Evolutionary conservation across 2,113 vertebrate species (phyloP).

Genomic region (Monopterus albus): DNA sequence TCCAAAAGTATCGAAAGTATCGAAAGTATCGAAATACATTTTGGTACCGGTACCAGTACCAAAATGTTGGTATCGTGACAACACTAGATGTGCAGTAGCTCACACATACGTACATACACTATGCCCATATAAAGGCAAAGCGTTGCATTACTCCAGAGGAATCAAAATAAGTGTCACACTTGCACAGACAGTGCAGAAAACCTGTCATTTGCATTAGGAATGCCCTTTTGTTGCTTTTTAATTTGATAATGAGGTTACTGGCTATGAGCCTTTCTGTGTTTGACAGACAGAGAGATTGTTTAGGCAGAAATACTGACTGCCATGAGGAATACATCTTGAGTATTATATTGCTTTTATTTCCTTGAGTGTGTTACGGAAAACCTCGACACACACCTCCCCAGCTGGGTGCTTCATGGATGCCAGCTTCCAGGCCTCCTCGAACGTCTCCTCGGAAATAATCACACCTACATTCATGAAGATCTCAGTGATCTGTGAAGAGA

Average conservation of each 20-base stretch:
- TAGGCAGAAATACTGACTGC: not conserved
- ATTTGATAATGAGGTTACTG: not conserved
- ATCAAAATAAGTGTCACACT: not conserved
- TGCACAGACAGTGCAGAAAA: not conserved
- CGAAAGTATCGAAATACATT: no score
- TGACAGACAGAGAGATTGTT: not conserved
- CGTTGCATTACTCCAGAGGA: not conserved
- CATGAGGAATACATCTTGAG: fast-evolving
- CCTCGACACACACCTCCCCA: constrained; percentile 87
- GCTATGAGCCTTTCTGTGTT: no score
- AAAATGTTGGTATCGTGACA: no score
- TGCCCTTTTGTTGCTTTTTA: not conserved
- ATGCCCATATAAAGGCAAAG: not conserved
- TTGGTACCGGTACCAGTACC: no score
- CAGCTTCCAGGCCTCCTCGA: constrained; percentile 88
- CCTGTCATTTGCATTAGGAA: not conserved
- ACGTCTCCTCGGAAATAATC: constrained; percentile 81
- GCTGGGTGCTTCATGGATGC: constrained; percentile 80
- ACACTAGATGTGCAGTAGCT: no score
- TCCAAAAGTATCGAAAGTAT: no score
- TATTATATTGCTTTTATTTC: constrained; percentile 76
- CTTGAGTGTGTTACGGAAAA: constrained; percentile 81
- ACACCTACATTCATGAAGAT: constrained; percentile 85
- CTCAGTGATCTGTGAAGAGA: constrained; percentile 81
- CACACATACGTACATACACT: no score